These are phyloP conservation scores for Hippasteria phrygiana DNA, from an alignment of 53 echinoderm and acorn worm species.

Conservation along the genomic window DNA sequence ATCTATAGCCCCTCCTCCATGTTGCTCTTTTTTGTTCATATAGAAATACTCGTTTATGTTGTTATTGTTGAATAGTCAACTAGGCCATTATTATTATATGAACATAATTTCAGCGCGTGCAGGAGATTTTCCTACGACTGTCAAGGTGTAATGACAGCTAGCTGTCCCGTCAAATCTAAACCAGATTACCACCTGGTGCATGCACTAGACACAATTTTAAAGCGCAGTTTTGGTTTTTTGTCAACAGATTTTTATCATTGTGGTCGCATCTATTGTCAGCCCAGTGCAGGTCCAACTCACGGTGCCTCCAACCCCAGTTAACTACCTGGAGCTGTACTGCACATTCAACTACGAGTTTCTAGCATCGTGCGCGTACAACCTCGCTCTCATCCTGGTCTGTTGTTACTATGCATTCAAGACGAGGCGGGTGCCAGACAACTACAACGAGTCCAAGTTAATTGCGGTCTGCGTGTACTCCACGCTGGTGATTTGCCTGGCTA, in stretches of 20 bases:
- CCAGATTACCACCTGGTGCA: neutral
- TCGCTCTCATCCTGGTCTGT: slow-evolving; percentile 54
- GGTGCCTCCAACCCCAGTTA: neutral
- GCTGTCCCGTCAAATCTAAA: neutral
- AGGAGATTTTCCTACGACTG: no score
- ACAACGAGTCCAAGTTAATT: slow-evolving; percentile 71
- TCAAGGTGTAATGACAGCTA: no score
- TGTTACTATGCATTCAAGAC: slow-evolving; percentile 60
- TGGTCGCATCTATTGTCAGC: neutral
- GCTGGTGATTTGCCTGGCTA: slow-evolving; percentile 53
- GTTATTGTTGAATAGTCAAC: no score
- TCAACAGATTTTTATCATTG: slow-evolving; percentile 37
- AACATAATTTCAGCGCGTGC: no score
- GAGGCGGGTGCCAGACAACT: slow-evolving; percentile 60
- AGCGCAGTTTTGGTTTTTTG: neutral
- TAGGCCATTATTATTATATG: no score
- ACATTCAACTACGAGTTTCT: slow-evolving; percentile 27
- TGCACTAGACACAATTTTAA: neutral
- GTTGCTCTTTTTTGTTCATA: no score
- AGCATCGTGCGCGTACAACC: slow-evolving; percentile 55
- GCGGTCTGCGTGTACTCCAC: slow-evolving; percentile 67
- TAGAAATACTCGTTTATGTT: no score
- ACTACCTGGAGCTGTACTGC: slow-evolving; percentile 52
- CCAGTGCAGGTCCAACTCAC: neutral
- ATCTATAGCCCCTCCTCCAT: no score